Evolutionary conservation across 2,113 vertebrate genomes (phyloP).

Genomic region (Odocoileus hemionus): DNA sequence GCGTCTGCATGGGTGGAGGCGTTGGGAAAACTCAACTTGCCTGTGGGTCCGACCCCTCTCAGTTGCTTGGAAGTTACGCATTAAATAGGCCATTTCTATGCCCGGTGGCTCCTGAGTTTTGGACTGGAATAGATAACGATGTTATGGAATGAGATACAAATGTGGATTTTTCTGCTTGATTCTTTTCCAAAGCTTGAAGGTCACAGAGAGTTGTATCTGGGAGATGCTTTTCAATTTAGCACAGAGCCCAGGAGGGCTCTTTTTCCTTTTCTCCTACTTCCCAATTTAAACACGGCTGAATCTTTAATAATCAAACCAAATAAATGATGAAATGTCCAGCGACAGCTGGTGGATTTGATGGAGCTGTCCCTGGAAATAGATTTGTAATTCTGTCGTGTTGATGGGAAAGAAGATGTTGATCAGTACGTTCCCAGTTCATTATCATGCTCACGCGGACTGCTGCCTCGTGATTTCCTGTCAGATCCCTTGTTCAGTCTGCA

Average conservation of each 20-base stretch:
- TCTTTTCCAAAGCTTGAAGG: neutral
- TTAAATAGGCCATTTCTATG: neutral
- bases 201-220: neutral
- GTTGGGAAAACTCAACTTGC: neutral
- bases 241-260: neutral
- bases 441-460: neutral
- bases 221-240: neutral
- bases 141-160: neutral
- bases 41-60: accelerated
- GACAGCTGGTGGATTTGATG: conserved; percentile 46
- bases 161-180: neutral
- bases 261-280: neutral
- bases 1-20: neutral
- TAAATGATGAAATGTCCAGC: conserved; percentile 38
- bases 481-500: conserved; percentile 19
- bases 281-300: conserved; percentile 1
- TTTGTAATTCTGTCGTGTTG: conserved; percentile 40
- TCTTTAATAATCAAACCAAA: conserved; percentile 55
- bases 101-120: neutral
- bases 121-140: neutral
- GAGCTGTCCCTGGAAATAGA: conserved; percentile 43
- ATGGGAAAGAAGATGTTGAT: conserved; percentile 37
- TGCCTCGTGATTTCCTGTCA: conserved; percentile 23
- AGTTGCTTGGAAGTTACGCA: neutral
- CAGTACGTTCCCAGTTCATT: conserved; percentile 35